Base-by-base conservation (phyloP, 2,113 vertebrate species). In the Donacobius atricapilla region DNA sequence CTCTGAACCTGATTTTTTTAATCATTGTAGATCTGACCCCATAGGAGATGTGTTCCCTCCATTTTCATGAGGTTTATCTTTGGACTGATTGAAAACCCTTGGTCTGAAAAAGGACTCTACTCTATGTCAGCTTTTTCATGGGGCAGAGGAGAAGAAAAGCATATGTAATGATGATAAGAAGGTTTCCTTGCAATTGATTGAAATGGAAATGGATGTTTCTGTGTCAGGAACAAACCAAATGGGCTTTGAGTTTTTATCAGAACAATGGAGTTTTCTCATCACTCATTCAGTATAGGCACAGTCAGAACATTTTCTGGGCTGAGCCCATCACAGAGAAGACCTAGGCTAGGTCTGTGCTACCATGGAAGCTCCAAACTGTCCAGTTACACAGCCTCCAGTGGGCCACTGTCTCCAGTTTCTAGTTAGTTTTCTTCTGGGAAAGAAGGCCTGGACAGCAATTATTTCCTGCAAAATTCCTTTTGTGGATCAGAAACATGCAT, bases 221-320 rank as follows among this genome's bases (percentile, higher is more conserved):
- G 20, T 54, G 40, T 79, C 17, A 35, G 75, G 57, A 83, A 12
- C 5, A 28, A 27, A 68, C 19, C 2, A 5, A 45, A 45, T 63
- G 8, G 82, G 33, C 13, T 81, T 53, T 24, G 24, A 51, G 22
- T 31, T 78, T 35, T 54, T 83, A 16, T 27, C 13, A n/a, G 70
- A n/a, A 24, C 44, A 51, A 15, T 3, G 3, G 39, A 44, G 25
- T 84, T 87, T 76, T 40, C 66, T 75, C 31, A 19, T 87, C 0
- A 0, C 27, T 82, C 17, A 10, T 33, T 75, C 30, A 18, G 13
- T 48, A 24, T 1, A 3, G 37, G 23, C 50, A 33, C 7, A 24
- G 23, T n/a, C 30, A 76, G 63, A 66, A 23, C 5, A 14, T 91
- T 53, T 83, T 63, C 39, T 89, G 53, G 47, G 30, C 53, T 47